Evolutionary conservation across 2,797 vertebrate genomes (phyloP).

Genomic region (Cirrhinus mrigala): DNA sequence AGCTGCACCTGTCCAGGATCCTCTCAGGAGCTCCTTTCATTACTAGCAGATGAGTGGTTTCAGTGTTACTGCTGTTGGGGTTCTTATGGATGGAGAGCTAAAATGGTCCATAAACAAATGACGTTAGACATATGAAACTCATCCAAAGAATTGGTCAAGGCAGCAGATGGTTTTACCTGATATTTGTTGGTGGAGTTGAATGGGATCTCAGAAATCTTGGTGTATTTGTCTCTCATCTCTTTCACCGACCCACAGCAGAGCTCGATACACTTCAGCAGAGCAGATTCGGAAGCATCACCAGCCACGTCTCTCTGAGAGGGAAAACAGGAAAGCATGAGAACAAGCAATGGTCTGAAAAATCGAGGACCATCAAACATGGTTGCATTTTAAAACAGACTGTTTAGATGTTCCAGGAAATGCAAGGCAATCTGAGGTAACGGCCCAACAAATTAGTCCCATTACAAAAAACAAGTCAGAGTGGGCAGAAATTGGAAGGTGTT

Average conservation of each 20-base stretch:
- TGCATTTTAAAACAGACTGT: background rate
- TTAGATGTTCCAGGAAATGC: background rate
- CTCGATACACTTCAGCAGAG: conserved; percentile 94
- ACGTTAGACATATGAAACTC: conserved; percentile 7
- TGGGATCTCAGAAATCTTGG: conserved; percentile 91
- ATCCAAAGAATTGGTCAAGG: background rate
- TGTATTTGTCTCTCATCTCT: conserved; percentile 85
- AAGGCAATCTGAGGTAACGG: background rate
- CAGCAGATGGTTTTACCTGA: conserved; percentile 80
- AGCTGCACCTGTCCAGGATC: conserved; percentile 91
- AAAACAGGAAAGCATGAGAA: conserved; percentile 2
- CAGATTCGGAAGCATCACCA: conserved; percentile 94
- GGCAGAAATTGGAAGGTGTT: conserved; percentile 28
- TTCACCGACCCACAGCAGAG: conserved; percentile 93
- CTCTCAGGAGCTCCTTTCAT: conserved; percentile 96
- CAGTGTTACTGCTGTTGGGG: conserved; percentile 70
- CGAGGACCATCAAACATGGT: background rate
- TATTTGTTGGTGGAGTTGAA: conserved; percentile 99
- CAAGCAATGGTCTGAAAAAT: background rate
- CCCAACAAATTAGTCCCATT: conserved; percentile 32
- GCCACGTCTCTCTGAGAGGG: conserved; percentile 88
- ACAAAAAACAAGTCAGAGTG: conserved; percentile 2
- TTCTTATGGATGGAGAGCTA: conserved; percentile 93
- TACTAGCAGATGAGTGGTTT: conserved; percentile 89
- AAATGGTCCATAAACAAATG: background rate